These are phyloP conservation scores for Neodiprion virginianus DNA, from an alignment of 1,140 invertebrate genomes.

Conservation along the genomic window DNA sequence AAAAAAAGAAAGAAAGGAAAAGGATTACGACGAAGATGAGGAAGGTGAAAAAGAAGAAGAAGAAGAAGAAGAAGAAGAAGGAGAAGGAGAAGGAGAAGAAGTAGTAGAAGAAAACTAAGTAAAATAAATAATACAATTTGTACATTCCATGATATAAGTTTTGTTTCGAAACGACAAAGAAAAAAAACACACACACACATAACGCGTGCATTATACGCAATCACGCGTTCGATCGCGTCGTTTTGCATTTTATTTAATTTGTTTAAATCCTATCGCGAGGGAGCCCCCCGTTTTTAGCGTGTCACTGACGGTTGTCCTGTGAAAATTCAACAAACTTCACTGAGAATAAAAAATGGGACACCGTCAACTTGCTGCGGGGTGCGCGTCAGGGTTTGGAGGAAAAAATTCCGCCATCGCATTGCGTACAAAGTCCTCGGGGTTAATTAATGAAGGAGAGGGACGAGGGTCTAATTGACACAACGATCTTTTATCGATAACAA, in stretches of 20 bases:
- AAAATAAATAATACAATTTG: constrained; percentile 68
- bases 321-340: neutral
- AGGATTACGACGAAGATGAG: neutral
- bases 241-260: neutral
- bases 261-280: neutral
- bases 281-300: neutral
- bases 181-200: constrained; percentile 2
- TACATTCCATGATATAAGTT: constrained; percentile 72
- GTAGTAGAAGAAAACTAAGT: constrained; percentile 41
- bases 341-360: too few relatives aligned
- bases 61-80: neutral
- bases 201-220: neutral
- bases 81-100: neutral
- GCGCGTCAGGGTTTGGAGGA: neutral
- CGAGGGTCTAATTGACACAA: too few relatives aligned
- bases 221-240: neutral
- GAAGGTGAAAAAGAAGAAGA: constrained; percentile 4
- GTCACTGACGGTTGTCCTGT: neutral
- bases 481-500: too few relatives aligned
- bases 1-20: too few relatives aligned
- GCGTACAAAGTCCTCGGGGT: too few relatives aligned
- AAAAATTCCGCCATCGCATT: too few relatives aligned
- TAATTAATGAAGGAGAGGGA: too few relatives aligned
- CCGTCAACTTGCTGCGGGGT: neutral
- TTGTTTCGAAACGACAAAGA: constrained; percentile 43